Percentiles rank a stretch among this genome's conserved stretches.
Evolutionary conservation across 2,888 invertebrate species (phyloP).

Genomic region (Drosophila antonietae): DNA sequence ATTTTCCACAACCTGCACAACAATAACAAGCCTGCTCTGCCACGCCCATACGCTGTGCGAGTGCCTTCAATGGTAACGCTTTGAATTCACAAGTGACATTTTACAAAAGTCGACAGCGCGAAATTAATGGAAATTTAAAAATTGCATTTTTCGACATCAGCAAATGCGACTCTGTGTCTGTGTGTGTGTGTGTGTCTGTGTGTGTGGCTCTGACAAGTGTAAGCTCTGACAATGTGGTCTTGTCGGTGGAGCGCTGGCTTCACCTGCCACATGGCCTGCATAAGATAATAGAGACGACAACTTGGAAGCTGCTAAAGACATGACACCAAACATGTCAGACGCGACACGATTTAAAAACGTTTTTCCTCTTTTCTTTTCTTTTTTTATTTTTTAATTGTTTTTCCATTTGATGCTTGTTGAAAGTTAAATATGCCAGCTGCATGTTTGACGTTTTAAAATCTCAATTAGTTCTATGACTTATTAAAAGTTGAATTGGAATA

Average conservation of each 20-base stretch:
- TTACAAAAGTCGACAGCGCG: slow-evolving; percentile 74
- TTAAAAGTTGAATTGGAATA: neutral
- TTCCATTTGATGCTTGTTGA: neutral
- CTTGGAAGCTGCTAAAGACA: slow-evolving; percentile 29
- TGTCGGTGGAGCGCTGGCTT: slow-evolving; percentile 8
- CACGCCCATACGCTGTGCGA: slow-evolving; percentile 25
- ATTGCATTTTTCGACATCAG: slow-evolving; percentile 72
- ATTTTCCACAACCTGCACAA: slow-evolving; percentile 40
- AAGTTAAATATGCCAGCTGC: neutral
- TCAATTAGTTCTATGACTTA: neutral
- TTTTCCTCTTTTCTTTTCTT: slow-evolving; percentile 6
- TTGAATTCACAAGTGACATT: slow-evolving; percentile 71
- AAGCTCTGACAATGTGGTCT: slow-evolving; percentile 37
- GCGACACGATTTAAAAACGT: slow-evolving; percentile 32
- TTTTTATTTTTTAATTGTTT: neutral
- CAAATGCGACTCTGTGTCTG: slow-evolving; percentile 22
- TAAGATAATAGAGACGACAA: slow-evolving; percentile 63
- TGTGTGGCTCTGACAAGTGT: slow-evolving; percentile 31
- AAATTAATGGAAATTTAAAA: slow-evolving; percentile 79
- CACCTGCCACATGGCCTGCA: slow-evolving; percentile 25
- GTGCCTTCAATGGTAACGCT: slow-evolving; percentile 32
- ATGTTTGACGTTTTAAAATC: neutral
- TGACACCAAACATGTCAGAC: slow-evolving; percentile 28
- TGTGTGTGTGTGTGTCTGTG: slow-evolving; percentile 4
- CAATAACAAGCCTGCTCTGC: slow-evolving; percentile 28